Evolutionary conservation across 2,888 invertebrate species (phyloP).

Genomic region (Anaspis maculata): DNA sequence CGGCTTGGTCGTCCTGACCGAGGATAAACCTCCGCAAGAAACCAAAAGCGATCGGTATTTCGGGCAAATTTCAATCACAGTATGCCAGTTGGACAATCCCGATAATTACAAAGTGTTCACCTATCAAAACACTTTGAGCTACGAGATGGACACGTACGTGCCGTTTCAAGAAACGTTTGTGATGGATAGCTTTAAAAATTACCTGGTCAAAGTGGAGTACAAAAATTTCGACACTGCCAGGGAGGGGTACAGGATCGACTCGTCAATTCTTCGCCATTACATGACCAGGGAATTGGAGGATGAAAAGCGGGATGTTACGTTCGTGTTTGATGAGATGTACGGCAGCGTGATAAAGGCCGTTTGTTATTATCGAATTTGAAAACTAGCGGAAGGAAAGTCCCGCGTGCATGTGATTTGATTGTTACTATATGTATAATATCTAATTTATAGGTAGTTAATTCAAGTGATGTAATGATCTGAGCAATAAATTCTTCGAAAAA

Average conservation of each 20-base stretch:
- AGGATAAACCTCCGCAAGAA: conserved; percentile 14
- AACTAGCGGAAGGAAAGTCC: not conserved
- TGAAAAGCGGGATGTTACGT: conserved; percentile 16
- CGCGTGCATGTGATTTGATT: too few species aligned
- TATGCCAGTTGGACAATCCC: too few species aligned
- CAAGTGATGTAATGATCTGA: too few species aligned
- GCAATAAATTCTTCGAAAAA: too few species aligned
- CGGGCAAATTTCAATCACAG: conserved; percentile 12
- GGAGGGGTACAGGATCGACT: conserved; percentile 4
- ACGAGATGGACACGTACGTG: conserved; percentile 22
- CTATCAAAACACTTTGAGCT: too few species aligned
- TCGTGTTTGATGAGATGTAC: conserved; percentile 28
- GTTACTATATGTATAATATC: too few species aligned
- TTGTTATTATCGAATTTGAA: conserved; percentile 27
- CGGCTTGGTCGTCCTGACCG: conserved; percentile 23
- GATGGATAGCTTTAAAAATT: conserved; percentile 24
- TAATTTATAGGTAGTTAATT: too few species aligned
- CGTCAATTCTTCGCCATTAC: conserved; percentile 28
- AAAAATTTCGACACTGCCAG: conserved; percentile 19
- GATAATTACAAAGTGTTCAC: conserved; percentile 16
- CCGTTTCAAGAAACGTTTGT: conserved; percentile 21
- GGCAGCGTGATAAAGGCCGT: conserved; percentile 32
- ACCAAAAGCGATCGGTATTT: conserved; percentile 14
- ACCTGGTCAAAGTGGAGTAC: conserved; percentile 28
- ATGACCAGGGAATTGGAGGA: conserved; percentile 25